Evolutionary conservation across 2,888 invertebrate genomes (phyloP).

Genomic region (Tetragnatha montana): DNA sequence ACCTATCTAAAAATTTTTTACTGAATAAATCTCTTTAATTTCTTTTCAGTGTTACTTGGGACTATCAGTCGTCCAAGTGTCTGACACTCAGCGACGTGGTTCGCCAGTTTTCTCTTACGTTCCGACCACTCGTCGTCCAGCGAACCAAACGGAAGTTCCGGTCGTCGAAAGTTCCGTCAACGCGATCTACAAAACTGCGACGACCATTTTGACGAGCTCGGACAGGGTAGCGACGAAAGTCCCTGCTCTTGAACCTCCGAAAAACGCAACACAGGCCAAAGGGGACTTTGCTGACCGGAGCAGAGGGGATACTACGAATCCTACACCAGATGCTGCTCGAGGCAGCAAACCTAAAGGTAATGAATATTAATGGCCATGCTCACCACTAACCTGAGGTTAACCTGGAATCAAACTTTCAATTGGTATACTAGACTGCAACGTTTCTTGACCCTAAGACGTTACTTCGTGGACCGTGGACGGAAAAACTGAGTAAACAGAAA

Average conservation of each 20-base stretch:
- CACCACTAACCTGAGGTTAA: no score
- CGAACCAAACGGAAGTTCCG: neutral
- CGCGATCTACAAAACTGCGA: conserved; percentile 37
- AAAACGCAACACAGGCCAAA: neutral
- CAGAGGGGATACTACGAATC: conserved; percentile 19
- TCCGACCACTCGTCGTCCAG: neutral
- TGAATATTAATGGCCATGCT: neutral
- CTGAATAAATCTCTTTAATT: neutral
- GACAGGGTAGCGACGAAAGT: conserved; percentile 36
- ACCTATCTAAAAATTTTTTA: neutral
- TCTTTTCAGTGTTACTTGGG: conserved; percentile 52
- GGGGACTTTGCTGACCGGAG: conserved; percentile 31
- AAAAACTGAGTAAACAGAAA: no score
- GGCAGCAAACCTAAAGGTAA: neutral
- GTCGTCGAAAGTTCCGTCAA: conserved; percentile 34
- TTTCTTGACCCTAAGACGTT: no score
- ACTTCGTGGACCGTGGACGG: no score
- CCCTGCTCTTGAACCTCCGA: neutral
- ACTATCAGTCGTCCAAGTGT: conserved; percentile 36
- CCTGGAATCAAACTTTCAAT: no score
- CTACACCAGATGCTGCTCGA: neutral
- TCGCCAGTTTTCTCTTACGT: conserved; percentile 30
- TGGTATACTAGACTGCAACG: no score
- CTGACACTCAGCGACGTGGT: conserved; percentile 45
- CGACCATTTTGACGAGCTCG: neutral